Evolutionary conservation across 2,797 vertebrate species (phyloP), one percentile per base, ranked within the genome.

Genomic region (Macroramphosus scolopax): DNA sequence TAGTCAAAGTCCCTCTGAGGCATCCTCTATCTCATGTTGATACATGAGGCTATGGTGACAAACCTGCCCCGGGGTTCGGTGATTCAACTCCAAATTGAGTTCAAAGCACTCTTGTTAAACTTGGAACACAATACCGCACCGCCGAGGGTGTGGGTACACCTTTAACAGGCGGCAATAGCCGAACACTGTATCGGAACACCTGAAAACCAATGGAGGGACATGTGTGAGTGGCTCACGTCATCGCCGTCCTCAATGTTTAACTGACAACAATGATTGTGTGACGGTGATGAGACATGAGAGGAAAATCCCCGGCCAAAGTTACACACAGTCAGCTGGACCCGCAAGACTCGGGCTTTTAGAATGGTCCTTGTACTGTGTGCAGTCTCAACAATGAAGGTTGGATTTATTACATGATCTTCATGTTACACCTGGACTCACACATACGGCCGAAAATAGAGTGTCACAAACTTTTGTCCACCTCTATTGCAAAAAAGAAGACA

Each of bases 71-170:
- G 51, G 66, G 86, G 87, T 83, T 39, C 72, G 79, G 75, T 84
- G 82, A 84, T 86, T 74, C 80, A 84, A 82, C 82, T 82, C 82
- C 76, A 83, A 84, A 86, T 76, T 77, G 79, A 89, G 86, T 89
- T 91, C 89, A 91, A 90, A 90, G 88, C 77, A 78, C 82, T 86
- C 85, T 84, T 82, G 85, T 89, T 88, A 85, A 87, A 88, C 80
- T 83, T 82, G 74, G 78, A 88, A 89, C 78, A 89, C 81, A 85
- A 88, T 84, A 80, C 83, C 45, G 24, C 35, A 41, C 62, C 74
- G 78, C 72, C 62, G 55, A 75, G 61, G 60, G 77, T 81, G 78
- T 64, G 73, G 81, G 69, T 63, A 47, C 63, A 73, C 65, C 73
- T 57, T 50, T 61, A 76, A 49, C 64, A 77, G 63, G 63, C 44